Evolutionary conservation across 2,797 vertebrate species (phyloP).

Genomic region (Natrix natrix): DNA sequence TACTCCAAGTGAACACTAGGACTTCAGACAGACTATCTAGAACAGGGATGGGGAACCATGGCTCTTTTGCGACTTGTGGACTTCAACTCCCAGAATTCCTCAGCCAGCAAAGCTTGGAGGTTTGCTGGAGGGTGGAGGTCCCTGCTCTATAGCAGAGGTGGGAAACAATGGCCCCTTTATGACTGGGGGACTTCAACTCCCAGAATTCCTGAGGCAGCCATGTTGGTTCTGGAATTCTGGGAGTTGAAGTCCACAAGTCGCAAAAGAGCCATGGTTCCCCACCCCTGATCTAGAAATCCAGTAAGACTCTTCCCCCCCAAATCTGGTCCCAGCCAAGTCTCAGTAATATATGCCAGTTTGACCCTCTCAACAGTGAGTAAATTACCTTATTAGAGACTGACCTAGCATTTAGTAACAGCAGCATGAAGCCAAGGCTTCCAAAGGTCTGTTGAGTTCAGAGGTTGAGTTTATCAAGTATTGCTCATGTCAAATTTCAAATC

Average conservation of each 20-base stretch:
- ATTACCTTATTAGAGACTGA: not conserved
- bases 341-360: not conserved
- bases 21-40: not conserved
- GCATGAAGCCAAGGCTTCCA: not conserved
- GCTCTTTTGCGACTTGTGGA: too few relatives aligned
- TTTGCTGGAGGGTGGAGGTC: too few relatives aligned
- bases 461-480: not conserved
- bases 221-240: too few relatives aligned
- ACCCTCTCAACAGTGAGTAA: not conserved
- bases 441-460: not conserved
- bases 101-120: too few relatives aligned
- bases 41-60: too few relatives aligned
- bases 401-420: not conserved
- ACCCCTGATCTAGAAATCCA: not conserved
- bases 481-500: not conserved
- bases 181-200: too few relatives aligned
- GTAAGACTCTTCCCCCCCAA: not conserved
- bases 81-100: too few relatives aligned
- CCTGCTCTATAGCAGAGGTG: too few relatives aligned
- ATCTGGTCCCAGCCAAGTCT: not conserved
- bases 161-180: too few relatives aligned
- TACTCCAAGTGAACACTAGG: not conserved
- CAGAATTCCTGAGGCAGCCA: too few relatives aligned
- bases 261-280: too few relatives aligned
- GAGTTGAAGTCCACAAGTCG: too few relatives aligned